These are phyloP conservation scores for Sitta carolinensis DNA, from an alignment of 2,797 vertebrate genomes.

Conservation along the genomic window DNA sequence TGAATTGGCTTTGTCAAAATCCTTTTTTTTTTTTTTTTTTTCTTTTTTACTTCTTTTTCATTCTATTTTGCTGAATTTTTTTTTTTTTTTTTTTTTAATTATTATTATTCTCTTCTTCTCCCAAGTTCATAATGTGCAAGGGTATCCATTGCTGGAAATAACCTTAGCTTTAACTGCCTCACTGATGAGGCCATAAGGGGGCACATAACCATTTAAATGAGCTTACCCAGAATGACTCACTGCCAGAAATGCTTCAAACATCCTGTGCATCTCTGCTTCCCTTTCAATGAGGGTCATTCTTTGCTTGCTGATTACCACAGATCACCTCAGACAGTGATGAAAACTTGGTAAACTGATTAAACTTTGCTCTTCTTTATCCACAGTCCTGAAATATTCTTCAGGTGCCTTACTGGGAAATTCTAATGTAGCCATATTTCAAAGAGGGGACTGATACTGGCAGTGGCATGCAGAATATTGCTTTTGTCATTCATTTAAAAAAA, in stretches of 20 bases:
- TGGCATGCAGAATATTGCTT: background rate
- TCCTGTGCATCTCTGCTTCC: background rate
- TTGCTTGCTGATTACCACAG: conserved; percentile 8
- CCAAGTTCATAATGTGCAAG: background rate
- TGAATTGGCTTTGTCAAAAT: conserved; percentile 2
- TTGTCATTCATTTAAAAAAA: background rate
- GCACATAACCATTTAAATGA: conserved; percentile 28
- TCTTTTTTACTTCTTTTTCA: background rate
- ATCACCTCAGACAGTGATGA: background rate
- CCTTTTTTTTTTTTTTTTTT: background rate
- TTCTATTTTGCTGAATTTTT: background rate
- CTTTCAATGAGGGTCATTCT: background rate
- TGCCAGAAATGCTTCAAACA: conserved; percentile 21
- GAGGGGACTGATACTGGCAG: background rate
- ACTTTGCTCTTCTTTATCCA: background rate
- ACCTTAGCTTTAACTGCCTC: conserved; percentile 27
- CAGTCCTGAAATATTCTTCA: background rate
- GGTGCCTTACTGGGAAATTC: background rate
- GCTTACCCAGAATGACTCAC: conserved; percentile 15
- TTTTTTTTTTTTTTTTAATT: background rate
- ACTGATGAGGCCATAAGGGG: conserved; percentile 40
- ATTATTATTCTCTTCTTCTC: background rate
- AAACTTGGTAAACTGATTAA: background rate
- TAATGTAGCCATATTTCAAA: background rate
- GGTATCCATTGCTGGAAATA: conserved; percentile 9